Percentiles rank a stretch among this genome's conserved stretches.
Evolutionary conservation across 2,113 vertebrate species (phyloP).

Genomic region (Stegastes partitus): DNA sequence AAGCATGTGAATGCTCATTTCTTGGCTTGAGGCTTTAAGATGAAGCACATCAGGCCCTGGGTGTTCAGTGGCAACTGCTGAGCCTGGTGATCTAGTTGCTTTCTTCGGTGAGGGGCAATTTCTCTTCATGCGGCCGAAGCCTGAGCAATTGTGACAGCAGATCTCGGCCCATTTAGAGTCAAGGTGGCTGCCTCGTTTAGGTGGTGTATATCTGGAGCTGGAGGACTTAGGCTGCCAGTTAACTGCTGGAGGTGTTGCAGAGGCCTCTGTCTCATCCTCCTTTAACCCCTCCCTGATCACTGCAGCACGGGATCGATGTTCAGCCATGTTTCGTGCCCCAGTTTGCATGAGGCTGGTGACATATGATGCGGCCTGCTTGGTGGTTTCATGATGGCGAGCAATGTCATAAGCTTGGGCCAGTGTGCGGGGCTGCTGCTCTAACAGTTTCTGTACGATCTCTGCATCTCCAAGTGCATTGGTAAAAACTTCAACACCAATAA

Average conservation of each 20-base stretch:
- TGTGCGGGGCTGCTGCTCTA: background rate
- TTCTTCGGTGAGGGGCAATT: constrained; percentile 23
- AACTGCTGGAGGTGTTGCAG: background rate
- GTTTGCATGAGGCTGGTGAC: background rate
- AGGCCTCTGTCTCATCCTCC: too few relatives aligned
- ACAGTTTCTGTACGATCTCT: background rate
- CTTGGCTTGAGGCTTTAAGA: background rate
- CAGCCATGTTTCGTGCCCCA: background rate
- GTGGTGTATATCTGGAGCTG: too few relatives aligned
- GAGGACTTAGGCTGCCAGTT: too few relatives aligned
- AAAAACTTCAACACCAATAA: background rate
- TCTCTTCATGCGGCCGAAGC: constrained; percentile 16
- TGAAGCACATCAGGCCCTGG: background rate
- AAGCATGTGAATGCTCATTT: constrained; percentile 38
- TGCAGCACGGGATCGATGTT: background rate
- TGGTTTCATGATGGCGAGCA: constrained; percentile 2
- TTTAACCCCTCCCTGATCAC: background rate
- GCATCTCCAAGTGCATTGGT: background rate
- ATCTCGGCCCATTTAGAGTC: constrained; percentile 20
- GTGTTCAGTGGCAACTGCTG: background rate
- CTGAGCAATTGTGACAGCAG: constrained; percentile 43
- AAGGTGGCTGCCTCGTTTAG: too few relatives aligned
- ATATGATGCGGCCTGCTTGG: background rate
- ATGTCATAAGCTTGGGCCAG: background rate
- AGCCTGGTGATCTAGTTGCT: too few relatives aligned